These are phyloP conservation scores for Norana najaformis DNA, from an alignment of 2,888 invertebrate genomes.

Conservation along the genomic window DNA sequence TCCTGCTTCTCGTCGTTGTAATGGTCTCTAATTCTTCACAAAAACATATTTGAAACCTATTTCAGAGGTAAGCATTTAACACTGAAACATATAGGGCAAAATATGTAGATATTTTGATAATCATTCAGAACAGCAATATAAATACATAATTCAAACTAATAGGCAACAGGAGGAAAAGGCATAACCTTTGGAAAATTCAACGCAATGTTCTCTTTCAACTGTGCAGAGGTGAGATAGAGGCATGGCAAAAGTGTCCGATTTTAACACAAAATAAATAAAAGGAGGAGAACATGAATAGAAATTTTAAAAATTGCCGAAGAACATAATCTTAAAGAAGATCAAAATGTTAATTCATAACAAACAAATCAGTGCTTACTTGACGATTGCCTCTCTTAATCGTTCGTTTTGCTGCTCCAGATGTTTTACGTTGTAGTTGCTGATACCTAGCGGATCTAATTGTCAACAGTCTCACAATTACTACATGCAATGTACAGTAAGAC, in stretches of 20 bases:
- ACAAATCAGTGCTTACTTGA: constrained; percentile 66
- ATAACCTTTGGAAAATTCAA: no score
- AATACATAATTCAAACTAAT: no score
- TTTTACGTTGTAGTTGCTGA: constrained; percentile 67
- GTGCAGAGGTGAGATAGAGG: no score
- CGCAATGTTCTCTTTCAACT: no score
- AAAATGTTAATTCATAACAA: neutral
- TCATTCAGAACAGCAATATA: no score
- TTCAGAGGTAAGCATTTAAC: neutral
- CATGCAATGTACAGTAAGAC: no score
- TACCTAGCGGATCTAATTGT: constrained; percentile 47
- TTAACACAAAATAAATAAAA: no score
- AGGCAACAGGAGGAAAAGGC: no score
- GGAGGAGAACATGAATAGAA: no score
- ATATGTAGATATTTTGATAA: no score
- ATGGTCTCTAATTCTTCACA: constrained; percentile 79
- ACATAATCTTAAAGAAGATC: constrained; percentile 41
- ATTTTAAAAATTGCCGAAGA: neutral
- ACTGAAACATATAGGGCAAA: no score
- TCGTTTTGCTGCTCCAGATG: constrained; percentile 93
- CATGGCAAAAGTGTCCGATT: no score
- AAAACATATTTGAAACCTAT: neutral
- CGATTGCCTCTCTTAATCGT: constrained; percentile 86
- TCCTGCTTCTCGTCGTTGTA: constrained; percentile 92
- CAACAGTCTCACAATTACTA: neutral